These are phyloP conservation scores for Papilio xuthus DNA, from an alignment of 1,140 invertebrate species.

Conservation along the genomic window DNA sequence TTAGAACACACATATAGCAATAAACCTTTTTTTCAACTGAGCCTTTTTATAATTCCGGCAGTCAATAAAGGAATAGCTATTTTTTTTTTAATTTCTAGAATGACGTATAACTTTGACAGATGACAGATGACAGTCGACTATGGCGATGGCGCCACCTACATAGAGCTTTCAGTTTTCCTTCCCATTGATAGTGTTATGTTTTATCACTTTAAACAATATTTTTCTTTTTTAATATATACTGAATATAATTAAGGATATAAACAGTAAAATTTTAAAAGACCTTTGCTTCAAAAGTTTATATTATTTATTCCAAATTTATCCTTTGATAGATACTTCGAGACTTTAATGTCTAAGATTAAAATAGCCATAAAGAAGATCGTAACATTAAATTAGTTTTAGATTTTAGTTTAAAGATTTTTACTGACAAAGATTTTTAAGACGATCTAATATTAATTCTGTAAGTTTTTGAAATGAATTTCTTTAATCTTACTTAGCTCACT, in stretches of 20 bases:
- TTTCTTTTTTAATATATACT: background rate
- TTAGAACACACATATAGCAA: too few relatives aligned
- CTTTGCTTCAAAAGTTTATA: background rate
- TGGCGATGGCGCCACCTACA: too few relatives aligned
- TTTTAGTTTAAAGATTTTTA: background rate
- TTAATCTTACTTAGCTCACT: too few relatives aligned
- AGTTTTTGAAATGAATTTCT: background rate
- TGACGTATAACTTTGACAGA: too few relatives aligned
- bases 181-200: too few relatives aligned
- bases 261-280: background rate
- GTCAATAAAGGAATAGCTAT: too few relatives aligned
- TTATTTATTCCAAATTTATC: background rate
- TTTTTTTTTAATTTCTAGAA: too few relatives aligned
- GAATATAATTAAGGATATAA: background rate
- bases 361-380: background rate
- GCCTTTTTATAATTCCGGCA: too few relatives aligned
- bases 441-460: background rate
- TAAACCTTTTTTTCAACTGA: too few relatives aligned
- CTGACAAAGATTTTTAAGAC: background rate
- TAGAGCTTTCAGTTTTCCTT: too few relatives aligned
- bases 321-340: background rate
- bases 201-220: too few relatives aligned
- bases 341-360: constrained; percentile 1
- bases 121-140: too few relatives aligned
- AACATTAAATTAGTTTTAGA: background rate